These are phyloP conservation scores for Heliothis virescens DNA, from an alignment of 1,140 invertebrate species.

Conservation along the genomic window DNA sequence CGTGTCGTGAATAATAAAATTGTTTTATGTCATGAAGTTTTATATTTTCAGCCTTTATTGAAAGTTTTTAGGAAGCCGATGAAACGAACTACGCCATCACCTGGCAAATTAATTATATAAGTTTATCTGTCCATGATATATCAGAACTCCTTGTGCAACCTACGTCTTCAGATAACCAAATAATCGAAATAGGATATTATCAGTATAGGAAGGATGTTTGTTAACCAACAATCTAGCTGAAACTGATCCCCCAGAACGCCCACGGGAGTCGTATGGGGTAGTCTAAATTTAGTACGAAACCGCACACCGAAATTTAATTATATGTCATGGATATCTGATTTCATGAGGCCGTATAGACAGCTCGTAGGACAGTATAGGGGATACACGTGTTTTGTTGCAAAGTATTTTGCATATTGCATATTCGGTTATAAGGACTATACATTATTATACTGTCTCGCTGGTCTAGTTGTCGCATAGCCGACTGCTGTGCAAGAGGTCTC, in stretches of 20 bases:
- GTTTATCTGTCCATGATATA: conserved; percentile 4
- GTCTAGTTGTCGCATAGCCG: too few relatives aligned
- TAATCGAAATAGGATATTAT: conserved; percentile 32
- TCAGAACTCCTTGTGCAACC: neutral
- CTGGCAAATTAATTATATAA: neutral
- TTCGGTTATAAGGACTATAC: too few relatives aligned
- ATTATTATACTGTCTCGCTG: too few relatives aligned
- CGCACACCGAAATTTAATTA: conserved; percentile 29
- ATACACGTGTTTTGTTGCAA: neutral
- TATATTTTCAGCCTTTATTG: neutral
- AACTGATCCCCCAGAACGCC: conserved; percentile 20
- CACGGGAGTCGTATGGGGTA: conserved; percentile 13
- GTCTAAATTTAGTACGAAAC: conserved; percentile 24
- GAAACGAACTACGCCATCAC: neutral
- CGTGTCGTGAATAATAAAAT: neutral
- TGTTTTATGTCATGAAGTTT: neutral
- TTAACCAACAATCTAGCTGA: conserved; percentile 28
- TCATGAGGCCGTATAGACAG: neutral
- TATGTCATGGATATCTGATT: neutral
- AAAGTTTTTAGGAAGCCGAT: neutral
- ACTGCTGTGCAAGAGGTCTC: too few relatives aligned
- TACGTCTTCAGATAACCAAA: conserved; percentile 10
- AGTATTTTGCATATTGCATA: too few relatives aligned
- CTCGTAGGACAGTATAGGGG: neutral
- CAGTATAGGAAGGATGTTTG: conserved; percentile 24